Conservation (phyloP, 2,888 invertebrate genomes). For the Coelopa pilipes region DNA sequence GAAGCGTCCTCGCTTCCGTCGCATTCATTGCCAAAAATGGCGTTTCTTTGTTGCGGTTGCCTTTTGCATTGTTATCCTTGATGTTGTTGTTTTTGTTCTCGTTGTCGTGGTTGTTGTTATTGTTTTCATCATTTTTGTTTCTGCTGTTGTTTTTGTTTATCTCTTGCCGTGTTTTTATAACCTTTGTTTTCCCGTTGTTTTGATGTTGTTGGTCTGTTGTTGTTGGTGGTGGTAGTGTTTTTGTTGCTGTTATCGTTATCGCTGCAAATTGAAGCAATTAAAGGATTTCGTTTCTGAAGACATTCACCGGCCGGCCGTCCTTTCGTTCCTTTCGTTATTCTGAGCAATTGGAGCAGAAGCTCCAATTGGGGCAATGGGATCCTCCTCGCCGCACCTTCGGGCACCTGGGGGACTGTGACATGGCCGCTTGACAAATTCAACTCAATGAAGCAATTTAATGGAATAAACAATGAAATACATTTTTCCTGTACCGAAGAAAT, state of each 20-base stretch:
- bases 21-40: constrained; percentile 25
- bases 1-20: constrained; percentile 1
- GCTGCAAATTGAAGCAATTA: constrained; percentile 16
- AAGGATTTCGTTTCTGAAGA: not conserved
- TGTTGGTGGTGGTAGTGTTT: not conserved
- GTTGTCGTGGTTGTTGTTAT: not conserved
- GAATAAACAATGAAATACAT: no score
- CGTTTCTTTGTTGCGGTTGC: constrained; percentile 16
- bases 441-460: no score
- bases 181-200: no score
- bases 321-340: constrained; percentile 6
- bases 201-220: no score
- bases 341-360: constrained; percentile 26
- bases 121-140: not conserved
- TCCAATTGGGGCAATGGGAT: not conserved
- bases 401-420: not conserved
- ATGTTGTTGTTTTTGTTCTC: constrained; percentile 2
- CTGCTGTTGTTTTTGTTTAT: no score
- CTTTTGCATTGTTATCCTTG: not conserved
- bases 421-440: not conserved
- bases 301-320: not conserved
- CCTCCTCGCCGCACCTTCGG: not conserved
- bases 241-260: not conserved
- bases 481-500: no score
- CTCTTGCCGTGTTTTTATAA: no score